Percentiles rank a stretch among this genome's conserved stretches.
Evolutionary conservation across 2,888 invertebrate species (phyloP).

Genomic region (Peribatodes rhomboidaria): DNA sequence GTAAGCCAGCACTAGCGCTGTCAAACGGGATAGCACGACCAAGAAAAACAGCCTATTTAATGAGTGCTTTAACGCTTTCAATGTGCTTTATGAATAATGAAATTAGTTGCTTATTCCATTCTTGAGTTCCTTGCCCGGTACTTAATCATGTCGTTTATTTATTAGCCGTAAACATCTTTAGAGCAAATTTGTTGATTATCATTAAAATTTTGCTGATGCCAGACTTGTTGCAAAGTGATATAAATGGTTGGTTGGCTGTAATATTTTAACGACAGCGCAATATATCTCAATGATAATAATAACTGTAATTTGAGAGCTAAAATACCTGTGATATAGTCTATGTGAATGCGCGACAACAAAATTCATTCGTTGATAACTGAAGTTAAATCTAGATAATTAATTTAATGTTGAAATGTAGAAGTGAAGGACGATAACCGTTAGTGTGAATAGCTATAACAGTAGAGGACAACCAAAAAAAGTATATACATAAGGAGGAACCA

Average conservation of each 20-base stretch:
- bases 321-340: conserved; percentile 6
- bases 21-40: conserved; percentile 81
- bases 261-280: conserved; percentile 29
- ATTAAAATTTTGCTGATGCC: conserved; percentile 47
- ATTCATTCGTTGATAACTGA: not conserved
- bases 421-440: no score
- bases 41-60: conserved; percentile 81
- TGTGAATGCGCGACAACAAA: not conserved
- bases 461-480: no score
- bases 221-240: conserved; percentile 25
- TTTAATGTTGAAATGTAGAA: not conserved
- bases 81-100: conserved; percentile 86
- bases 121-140: conserved; percentile 77
- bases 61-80: conserved; percentile 85
- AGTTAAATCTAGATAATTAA: not conserved
- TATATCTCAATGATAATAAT: conserved; percentile 35
- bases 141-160: conserved; percentile 81
- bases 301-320: conserved; percentile 21
- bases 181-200: conserved; percentile 64
- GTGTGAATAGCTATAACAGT: no score
- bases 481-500: no score
- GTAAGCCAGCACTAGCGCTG: conserved; percentile 79
- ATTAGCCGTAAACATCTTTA: conserved; percentile 73
- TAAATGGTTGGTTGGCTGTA: conserved; percentile 14
- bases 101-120: conserved; percentile 84